phyloP scores from a whole-genome alignment of 2,888 invertebrate genomes.

The Leptarthrus brevirostris region DNA sequence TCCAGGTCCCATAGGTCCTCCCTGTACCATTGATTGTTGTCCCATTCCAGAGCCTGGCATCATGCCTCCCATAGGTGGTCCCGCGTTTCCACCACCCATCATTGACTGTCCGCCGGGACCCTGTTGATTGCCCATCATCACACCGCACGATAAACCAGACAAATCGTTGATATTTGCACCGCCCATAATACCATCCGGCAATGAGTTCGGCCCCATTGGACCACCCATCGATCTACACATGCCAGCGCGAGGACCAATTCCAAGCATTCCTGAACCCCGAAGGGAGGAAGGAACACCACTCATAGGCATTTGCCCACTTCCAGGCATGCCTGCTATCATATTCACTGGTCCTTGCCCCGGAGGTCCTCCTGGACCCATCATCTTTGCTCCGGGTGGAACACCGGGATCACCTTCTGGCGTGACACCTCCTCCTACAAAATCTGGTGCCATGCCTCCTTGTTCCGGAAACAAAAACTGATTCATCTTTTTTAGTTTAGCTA shows the following conservation, averaged over 20 bases:
- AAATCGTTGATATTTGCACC: slow-evolving; percentile 46
- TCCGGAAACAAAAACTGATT: slow-evolving; percentile 93
- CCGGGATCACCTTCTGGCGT: slow-evolving; percentile 52
- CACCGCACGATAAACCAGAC: slow-evolving; percentile 44
- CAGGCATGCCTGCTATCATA: slow-evolving; percentile 39
- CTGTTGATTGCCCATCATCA: slow-evolving; percentile 41
- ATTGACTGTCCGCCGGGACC: slow-evolving; percentile 50
- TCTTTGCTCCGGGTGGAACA: slow-evolving; percentile 50
- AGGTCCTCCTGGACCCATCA: slow-evolving; percentile 40
- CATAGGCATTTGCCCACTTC: slow-evolving; percentile 63
- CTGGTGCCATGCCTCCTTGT: slow-evolving; percentile 64
- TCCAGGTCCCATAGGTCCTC: slow-evolving; percentile 52
- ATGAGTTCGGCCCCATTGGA: slow-evolving; percentile 61
- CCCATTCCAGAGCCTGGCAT: not conserved
- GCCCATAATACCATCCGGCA: slow-evolving; percentile 57
- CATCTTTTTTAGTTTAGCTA: slow-evolving; percentile 90
- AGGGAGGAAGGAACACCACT: slow-evolving; percentile 59
- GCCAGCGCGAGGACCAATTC: slow-evolving; percentile 64
- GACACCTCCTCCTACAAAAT: slow-evolving; percentile 53
- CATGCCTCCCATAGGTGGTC: slow-evolving; percentile 29
- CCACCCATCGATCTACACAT: slow-evolving; percentile 64
- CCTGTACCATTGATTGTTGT: slow-evolving; percentile 46
- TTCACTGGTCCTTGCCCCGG: slow-evolving; percentile 19
- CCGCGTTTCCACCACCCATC: slow-evolving; percentile 50
- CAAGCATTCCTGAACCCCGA: slow-evolving; percentile 62